These are phyloP conservation scores for Diogma glabrata DNA, from an alignment of 2,888 invertebrate genomes.

Conservation along the genomic window DNA sequence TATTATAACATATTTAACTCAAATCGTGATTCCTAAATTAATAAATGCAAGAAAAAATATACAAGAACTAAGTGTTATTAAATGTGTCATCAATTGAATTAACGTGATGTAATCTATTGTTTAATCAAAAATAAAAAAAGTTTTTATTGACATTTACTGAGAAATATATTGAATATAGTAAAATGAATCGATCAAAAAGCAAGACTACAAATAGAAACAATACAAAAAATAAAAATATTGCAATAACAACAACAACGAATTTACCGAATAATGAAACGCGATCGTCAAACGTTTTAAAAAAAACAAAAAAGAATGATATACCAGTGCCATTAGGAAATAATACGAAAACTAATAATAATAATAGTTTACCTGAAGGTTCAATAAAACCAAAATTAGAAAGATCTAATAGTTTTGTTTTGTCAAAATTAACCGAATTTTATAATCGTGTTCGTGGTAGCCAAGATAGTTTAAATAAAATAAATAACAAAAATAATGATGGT, in stretches of 20 bases:
- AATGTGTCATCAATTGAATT: constrained; percentile 7
- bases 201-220: not conserved
- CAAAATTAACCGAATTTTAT: constrained; percentile 30
- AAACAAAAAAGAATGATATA: too few species aligned
- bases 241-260: too few species aligned
- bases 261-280: not conserved
- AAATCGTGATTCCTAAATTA: too few species aligned
- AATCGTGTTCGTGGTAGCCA: constrained; percentile 34
- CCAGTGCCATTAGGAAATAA: too few species aligned
- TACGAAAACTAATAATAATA: not conserved
- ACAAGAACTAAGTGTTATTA: constrained; percentile 1
- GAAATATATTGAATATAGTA: not conserved
- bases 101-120: constrained; percentile 5
- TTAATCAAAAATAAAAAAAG: not conserved
- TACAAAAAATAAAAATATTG: not conserved
- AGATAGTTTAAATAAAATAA: constrained; percentile 30
- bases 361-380: not conserved
- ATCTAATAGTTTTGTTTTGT: constrained; percentile 33
- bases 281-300: not conserved
- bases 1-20: too few species aligned
- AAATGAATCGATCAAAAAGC: constrained; percentile 5
- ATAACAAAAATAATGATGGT: constrained; percentile 6
- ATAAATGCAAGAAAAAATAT: too few species aligned
- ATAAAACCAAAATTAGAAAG: constrained; percentile 28
- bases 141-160: not conserved